Evolutionary conservation across 2,888 invertebrate genomes (phyloP), one percentile per base, ranked within the genome.

Genomic region (Drosophila falleni): DNA sequence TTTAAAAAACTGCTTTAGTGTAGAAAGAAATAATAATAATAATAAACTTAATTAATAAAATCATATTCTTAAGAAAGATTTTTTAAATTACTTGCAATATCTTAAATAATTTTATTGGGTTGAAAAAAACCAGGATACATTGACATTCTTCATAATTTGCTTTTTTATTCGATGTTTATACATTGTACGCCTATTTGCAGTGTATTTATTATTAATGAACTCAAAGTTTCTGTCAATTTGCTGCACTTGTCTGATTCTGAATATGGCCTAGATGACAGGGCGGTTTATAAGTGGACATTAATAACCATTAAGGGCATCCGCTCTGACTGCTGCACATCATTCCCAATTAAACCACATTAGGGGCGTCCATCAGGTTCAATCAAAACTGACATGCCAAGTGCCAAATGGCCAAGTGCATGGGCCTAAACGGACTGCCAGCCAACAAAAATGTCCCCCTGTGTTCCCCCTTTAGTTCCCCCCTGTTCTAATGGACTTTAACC

Each of bases 281-380:
- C 41, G 31, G 59, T 56, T 65, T 75, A 71, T 77, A 69, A 77
- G 73, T 59, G 65, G 56, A 70, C 81, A 78, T 80, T 80, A 81
- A 80, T 80, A 78, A 81, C 81, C 75, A 78, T 80, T 80, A 80
- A 46, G 31, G 55, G 47, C 54, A 49, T 74, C 55, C 63, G 62
- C 61, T 53, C 26, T 50, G 65, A 63, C 66, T 71, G 73, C 65
- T 39, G 49, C 74, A 79, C 81, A 80, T 85, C 84, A 86, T 83
- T 85, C 87, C 86, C 87, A 85, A 85, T 85, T 85, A 85, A 86
- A 83, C 70, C 83, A 68, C 87, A 85, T 88, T 86, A 78, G 73
- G 65, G 68, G 73, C 68, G 74, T 69, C 87, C 85, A 85, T 85
- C 85, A 86, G 84, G 81, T 71, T 85, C 87, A 85, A 88, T 85